These are phyloP conservation scores for Drosophila demipolita DNA, from an alignment of 2,888 invertebrate species.

Conservation along the genomic window DNA sequence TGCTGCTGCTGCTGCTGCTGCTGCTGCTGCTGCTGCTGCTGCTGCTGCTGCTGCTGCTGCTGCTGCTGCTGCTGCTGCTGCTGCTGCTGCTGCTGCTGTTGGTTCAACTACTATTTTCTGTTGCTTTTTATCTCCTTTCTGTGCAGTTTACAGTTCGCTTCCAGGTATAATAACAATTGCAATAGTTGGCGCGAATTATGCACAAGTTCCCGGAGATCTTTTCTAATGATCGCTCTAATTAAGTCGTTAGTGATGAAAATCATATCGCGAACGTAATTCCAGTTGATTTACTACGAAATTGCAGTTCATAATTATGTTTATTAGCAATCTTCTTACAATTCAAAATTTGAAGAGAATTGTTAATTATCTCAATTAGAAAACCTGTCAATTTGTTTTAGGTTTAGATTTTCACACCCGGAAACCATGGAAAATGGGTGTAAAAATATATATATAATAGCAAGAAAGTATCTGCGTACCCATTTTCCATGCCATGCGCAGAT, in stretches of 20 bases:
- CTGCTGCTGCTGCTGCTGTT: not conserved
- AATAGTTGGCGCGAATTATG: conserved; percentile 23
- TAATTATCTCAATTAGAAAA: not conserved
- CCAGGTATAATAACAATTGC: conserved; percentile 24
- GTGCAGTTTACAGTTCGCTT: conserved; percentile 6
- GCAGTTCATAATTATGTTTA: not conserved
- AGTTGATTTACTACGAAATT: not conserved
- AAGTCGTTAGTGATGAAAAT: not conserved
- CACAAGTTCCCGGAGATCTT: conserved; percentile 23
- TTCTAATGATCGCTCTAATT: conserved; percentile 5
- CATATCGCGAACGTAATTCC: not conserved
- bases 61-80: not conserved
- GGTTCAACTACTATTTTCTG: not conserved
- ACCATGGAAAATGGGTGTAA: not conserved
- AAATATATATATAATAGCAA: not conserved
- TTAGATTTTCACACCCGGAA: too few species aligned
- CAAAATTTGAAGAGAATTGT: not conserved
- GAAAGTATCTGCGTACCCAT: not conserved
- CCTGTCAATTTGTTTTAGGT: too few species aligned
- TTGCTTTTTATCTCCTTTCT: conserved; percentile 10
- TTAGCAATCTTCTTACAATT: not conserved
- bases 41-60: not conserved
- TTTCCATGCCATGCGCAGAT: not conserved
- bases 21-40: not conserved
- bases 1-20: not conserved